Base-by-base conservation (phyloP, 1,140 invertebrate species). In the Cydia splendana region DNA sequence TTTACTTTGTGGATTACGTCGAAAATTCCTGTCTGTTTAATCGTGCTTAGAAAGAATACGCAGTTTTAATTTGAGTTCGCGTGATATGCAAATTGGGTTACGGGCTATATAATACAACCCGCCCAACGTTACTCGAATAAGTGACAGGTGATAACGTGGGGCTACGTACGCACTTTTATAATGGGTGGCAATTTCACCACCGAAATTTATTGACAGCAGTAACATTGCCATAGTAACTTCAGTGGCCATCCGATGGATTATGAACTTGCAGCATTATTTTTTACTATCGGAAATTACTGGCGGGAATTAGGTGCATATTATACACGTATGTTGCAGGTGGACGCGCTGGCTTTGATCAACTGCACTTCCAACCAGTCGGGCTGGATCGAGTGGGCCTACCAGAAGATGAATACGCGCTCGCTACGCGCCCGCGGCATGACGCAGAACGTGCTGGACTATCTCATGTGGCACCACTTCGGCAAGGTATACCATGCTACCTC, bases 401-500 rank as follows among this genome's bases (percentile, higher is more conserved):
- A 99, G 94, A 99, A 99, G 94, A 94, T 99, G 84, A 98, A 98
- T 91, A 95, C 97, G 20, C 95, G 97, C 79, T 96, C 97, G 85
- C 94, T 98, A 76, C 95, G 96, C 84, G 96, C 96, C 15, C 97
- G 97, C 86, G 97, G 97, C 76, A 98, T 99, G 97, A 99, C 98
- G 9, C 96, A 98, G 87, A 97, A 97, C 76, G 98, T 98, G n/a
- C 95, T 99, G 67, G 98, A 99, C 87, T 99, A 99, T 88, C 94
- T 99, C 30, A 97, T 99, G 96, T 99, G 99, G 99, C 98, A 99
- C 94, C 99, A 99, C 93, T 99, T 99, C 93, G 99, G 99, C 86
- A 78, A 89, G 80, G 91, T 92, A 77, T 76, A 84, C 10, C 2
- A 20, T 12, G 2, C 57, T n/a, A n/a, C 51, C 4, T 30, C 24